Conservation (phyloP, 2,113 vertebrate genomes). For the Clarias magur region DNA sequence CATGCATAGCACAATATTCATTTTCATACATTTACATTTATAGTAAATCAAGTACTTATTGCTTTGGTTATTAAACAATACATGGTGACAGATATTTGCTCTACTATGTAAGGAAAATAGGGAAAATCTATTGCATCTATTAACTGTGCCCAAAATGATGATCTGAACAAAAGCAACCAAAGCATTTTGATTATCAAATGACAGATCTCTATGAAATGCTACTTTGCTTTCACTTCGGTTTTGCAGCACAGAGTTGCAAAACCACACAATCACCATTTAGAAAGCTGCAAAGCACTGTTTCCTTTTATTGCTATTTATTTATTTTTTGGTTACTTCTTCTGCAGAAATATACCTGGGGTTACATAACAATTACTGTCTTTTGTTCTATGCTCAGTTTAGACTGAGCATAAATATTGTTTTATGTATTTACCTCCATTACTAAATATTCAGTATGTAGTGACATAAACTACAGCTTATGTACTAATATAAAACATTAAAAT, state of each 20-base stretch:
- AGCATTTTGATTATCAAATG: background rate
- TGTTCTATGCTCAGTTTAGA: background rate
- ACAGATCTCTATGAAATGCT: background rate
- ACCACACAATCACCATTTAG: conserved; percentile 19
- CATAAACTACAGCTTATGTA: background rate
- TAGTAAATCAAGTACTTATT: background rate
- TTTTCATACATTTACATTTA: background rate
- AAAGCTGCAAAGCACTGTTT: conserved; percentile 31
- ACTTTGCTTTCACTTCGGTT: background rate
- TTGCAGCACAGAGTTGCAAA: background rate
- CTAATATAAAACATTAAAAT: background rate
- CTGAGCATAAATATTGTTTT: background rate
- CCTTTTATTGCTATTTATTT: background rate
- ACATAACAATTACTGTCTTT: background rate
- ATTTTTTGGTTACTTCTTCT: background rate
- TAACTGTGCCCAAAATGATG: background rate
- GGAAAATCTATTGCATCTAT: background rate
- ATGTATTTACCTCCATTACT: background rate
- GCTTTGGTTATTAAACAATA: background rate
- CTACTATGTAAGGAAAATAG: background rate
- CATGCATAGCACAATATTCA: background rate
- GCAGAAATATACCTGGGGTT: background rate
- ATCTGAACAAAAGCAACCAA: background rate
- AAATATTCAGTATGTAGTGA: too few relatives aligned
- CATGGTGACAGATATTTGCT: background rate